These are phyloP conservation scores for Theocolax elegans DNA, from an alignment of 1,140 invertebrate species.

Conservation along the genomic window DNA sequence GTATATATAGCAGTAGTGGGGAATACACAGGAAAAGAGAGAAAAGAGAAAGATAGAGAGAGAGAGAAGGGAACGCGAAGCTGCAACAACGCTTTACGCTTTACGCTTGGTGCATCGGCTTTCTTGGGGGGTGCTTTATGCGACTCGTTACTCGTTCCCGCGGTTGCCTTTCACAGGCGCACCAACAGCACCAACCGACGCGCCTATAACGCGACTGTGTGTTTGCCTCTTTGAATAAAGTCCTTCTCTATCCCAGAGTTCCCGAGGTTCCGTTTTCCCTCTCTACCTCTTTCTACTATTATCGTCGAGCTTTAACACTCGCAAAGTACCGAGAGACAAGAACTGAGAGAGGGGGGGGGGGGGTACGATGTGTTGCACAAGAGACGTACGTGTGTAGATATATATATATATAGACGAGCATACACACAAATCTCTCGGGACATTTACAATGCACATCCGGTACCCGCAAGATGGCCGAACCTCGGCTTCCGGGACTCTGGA, in stretches of 20 bases:
- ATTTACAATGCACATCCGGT: constrained; percentile 48
- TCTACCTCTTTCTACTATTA: background rate
- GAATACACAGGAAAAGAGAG: background rate
- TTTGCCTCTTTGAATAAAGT: constrained; percentile 37
- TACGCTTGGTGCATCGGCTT: constrained; percentile 15
- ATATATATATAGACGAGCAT: background rate
- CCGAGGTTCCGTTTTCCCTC: constrained; percentile 11
- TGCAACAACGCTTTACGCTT: constrained; percentile 43
- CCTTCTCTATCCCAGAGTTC: too few relatives aligned
- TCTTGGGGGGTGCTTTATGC: constrained; percentile 24
- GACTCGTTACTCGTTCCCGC: constrained; percentile 35
- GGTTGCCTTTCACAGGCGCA: constrained; percentile 24
- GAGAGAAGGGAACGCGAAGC: constrained; percentile 17
- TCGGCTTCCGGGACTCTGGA: constrained; percentile 39
- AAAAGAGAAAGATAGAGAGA: constrained; percentile 34
- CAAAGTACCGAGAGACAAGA: background rate
- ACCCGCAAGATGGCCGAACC: constrained; percentile 47
- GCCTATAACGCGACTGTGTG: constrained; percentile 19
- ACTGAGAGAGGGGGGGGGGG: background rate
- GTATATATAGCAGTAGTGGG: too few relatives aligned
- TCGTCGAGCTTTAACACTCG: constrained; percentile 12
- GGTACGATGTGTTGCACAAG: too few relatives aligned
- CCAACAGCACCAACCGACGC: background rate
- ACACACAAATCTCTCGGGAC: constrained; percentile 46
- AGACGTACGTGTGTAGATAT: too few relatives aligned